phyloP scores from a whole-genome alignment of 2,113 vertebrate genomes.

The Chlamydotis undulata region DNA sequence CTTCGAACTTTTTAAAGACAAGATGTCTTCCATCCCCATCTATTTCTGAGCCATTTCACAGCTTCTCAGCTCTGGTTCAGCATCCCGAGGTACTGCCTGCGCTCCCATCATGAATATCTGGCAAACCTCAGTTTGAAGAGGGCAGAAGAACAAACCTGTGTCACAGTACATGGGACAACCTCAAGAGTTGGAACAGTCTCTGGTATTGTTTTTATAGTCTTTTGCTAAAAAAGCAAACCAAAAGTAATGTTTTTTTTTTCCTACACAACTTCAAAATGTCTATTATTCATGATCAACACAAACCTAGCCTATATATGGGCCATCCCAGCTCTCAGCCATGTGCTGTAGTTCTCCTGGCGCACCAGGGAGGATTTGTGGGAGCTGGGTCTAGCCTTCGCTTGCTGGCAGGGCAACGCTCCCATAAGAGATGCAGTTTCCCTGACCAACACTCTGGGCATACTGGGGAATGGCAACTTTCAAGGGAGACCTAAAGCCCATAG shows the following conservation, averaged over 20 bases:
- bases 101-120: background rate
- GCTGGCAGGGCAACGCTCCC: background rate
- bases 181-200: background rate
- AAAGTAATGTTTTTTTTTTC: background rate
- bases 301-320: background rate
- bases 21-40: background rate
- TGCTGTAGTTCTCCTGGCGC: background rate
- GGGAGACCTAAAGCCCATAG: background rate
- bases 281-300: background rate
- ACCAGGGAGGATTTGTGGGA: background rate
- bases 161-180: background rate
- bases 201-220: background rate
- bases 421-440: background rate
- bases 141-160: background rate
- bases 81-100: background rate
- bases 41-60: background rate
- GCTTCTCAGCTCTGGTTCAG: background rate
- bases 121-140: background rate
- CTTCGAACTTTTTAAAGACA: background rate
- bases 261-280: background rate
- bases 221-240: background rate
- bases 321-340: background rate
- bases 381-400: background rate
- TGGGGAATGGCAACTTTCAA: background rate
- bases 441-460: rapidly evolving